Evolutionary conservation across 1,140 invertebrate species (phyloP), one percentile per base, ranked within the genome.

Genomic region (Episyrphus balteatus): DNA sequence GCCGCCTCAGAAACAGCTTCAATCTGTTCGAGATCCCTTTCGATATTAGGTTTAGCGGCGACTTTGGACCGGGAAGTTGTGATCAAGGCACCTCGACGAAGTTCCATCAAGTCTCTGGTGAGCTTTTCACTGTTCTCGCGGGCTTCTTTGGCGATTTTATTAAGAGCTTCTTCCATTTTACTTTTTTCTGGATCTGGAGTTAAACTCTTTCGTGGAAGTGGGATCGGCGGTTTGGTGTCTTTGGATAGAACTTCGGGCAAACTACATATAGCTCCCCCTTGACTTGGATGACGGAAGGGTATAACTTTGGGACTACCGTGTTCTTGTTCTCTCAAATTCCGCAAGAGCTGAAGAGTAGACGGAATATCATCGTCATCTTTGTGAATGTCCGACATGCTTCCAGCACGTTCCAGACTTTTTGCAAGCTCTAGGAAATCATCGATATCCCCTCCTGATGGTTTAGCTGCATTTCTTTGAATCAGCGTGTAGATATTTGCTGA

Each of bases 401-500:
- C 67, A 2, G 64, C 55, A 32, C 62, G 59, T 43, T 55, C 62
- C 5, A 67, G 49, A 50, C 47, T 66, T 26, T 47, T 55, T 5
- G 54, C 61, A 13, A 62, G 41, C 37, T 64, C 66, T 36, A 56
- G 55, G 51, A 58, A 71, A 30, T 61, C 63, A 19, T 54, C 55
- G 0, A 69, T 50, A 58, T 66, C 62, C 7, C 66, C 66, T 0
- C 66, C 66, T 0, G 66, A 67, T 1, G 66, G 65, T 13, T 68
- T 68, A 0, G 66, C 65, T 0, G 66, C 65, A 46, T 66, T 75
- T 51, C 75, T 74, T 53, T 79, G 74, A 47, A 86, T 80, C 44
- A 86, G 70, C 52, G 79, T 80, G 41, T 82, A 83, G 43, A 89
- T 79, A 59, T 89, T 88, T 1, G 85, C 86, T 0, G 87, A 88